Percentiles rank a stretch among this genome's conserved stretches.
Evolutionary conservation across 2,113 vertebrate species (phyloP).

Genomic region (Sebastes fasciatus): DNA sequence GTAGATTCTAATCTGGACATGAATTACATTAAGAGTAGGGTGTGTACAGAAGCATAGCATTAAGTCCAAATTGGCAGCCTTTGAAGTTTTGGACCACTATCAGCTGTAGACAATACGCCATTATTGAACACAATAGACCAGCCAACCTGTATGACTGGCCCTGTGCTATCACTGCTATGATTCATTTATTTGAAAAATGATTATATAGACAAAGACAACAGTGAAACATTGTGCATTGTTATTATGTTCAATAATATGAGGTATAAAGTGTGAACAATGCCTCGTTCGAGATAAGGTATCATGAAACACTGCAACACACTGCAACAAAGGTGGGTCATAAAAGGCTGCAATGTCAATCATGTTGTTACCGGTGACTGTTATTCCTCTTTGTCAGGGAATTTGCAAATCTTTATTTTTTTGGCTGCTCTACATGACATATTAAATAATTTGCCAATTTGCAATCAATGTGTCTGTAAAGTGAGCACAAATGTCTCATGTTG

Average conservation of each 20-base stretch:
- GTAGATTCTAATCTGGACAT: slow-evolving; percentile 61
- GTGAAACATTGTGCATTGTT: slow-evolving; percentile 7
- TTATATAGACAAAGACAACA: slow-evolving; percentile 33
- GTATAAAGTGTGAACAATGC: slow-evolving; percentile 14
- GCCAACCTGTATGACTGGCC: slow-evolving; percentile 22
- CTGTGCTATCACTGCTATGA: slow-evolving; percentile 39
- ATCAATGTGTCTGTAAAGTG: background rate
- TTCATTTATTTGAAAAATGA: slow-evolving; percentile 61
- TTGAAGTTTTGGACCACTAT: slow-evolving; percentile 65
- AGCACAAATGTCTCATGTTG: too few species aligned
- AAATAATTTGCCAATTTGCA: background rate
- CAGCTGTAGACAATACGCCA: slow-evolving; percentile 58
- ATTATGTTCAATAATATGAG: slow-evolving; percentile 30
- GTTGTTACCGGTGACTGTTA: too few species aligned
- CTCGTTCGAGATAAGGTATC: slow-evolving; percentile 14
- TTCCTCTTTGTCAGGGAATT: background rate
- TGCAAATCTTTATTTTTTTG: background rate
- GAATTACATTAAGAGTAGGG: slow-evolving; percentile 64
- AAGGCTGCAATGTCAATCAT: background rate
- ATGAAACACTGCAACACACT: background rate
- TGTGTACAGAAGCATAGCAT: slow-evolving; percentile 54
- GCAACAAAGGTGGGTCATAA: background rate
- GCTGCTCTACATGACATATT: background rate
- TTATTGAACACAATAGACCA: slow-evolving; percentile 55
- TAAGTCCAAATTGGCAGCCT: slow-evolving; percentile 49